Percentiles rank a stretch among this genome's conserved stretches.
phyloP scores from a whole-genome alignment of 2,888 invertebrate genomes.

The Drosophila nigritarsus region DNA sequence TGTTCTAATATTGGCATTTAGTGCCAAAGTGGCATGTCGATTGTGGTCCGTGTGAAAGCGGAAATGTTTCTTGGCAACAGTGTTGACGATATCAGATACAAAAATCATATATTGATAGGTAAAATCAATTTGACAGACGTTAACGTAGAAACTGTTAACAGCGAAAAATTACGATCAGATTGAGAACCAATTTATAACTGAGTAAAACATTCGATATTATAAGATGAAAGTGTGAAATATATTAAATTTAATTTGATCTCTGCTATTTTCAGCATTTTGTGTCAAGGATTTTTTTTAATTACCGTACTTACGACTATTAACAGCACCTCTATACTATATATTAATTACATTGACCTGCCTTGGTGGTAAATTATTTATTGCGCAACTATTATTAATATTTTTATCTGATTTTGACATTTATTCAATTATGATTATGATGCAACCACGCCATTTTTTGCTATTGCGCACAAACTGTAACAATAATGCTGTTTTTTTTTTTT shows the following conservation, averaged over 20 bases:
- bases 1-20: slow-evolving; percentile 11
- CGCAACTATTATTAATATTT: slow-evolving; percentile 21
- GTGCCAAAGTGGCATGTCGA: slow-evolving; percentile 7
- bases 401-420: slow-evolving; percentile 31
- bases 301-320: background rate
- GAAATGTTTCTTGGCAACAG: slow-evolving; percentile 42
- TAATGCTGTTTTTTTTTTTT: background rate
- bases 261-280: background rate
- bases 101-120: slow-evolving; percentile 12
- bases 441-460: slow-evolving; percentile 10
- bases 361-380: slow-evolving; percentile 21
- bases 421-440: slow-evolving; percentile 32
- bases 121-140: background rate
- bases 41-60: slow-evolving; percentile 25
- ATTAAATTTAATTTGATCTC: background rate
- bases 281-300: slow-evolving; percentile 4
- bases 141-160: background rate
- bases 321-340: background rate
- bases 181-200: background rate
- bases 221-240: background rate
- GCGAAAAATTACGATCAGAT: background rate
- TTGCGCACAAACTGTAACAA: slow-evolving; percentile 4
- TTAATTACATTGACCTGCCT: slow-evolving; percentile 18
- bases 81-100: slow-evolving; percentile 27
- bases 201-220: background rate